phyloP scores from a whole-genome alignment of 64 coral and sea anemone genomes.

The Stichodactyla helianthus region DNA sequence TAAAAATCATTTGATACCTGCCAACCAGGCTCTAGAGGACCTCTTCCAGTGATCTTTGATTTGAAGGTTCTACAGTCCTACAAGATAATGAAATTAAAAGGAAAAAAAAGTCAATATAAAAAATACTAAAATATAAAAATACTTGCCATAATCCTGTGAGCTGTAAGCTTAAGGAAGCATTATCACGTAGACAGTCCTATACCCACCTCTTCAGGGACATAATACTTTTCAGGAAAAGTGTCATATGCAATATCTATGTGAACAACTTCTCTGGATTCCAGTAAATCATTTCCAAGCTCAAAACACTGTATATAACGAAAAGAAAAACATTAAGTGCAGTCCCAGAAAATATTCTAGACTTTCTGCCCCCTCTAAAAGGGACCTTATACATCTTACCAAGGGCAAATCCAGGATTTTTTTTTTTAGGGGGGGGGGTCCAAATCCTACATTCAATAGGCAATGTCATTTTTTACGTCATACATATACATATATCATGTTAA shows the following conservation, averaged over 20 bases:
- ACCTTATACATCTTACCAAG: too few relatives aligned
- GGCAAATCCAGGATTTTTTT: too few relatives aligned
- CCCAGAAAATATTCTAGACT: not conserved
- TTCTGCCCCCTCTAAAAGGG: not conserved
- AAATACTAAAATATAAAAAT: too few relatives aligned
- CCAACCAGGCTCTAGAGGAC: conserved; percentile 76
- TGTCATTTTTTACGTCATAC: too few relatives aligned
- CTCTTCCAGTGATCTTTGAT: conserved; percentile 86
- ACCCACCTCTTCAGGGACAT: conserved; percentile 83
- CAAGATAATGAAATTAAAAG: not conserved
- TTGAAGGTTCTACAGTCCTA: conserved; percentile 96
- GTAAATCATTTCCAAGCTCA: conserved; percentile 43
- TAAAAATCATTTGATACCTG: conserved; percentile 21
- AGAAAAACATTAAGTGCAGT: not conserved
- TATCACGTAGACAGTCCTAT: not conserved
- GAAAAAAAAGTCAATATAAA: not conserved
- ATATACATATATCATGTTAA: too few relatives aligned
- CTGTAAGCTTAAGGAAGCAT: too few relatives aligned
- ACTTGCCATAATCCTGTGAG: too few relatives aligned
- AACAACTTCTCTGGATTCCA: conserved; percentile 77
- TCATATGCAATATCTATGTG: conserved; percentile 90
- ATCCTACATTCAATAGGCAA: too few relatives aligned
- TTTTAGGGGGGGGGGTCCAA: too few relatives aligned
- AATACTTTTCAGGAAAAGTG: conserved; percentile 95
- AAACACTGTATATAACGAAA: conserved; percentile 55